Base-by-base conservation (phyloP, 2,113 vertebrate species). In the Ciconia stormi region DNA sequence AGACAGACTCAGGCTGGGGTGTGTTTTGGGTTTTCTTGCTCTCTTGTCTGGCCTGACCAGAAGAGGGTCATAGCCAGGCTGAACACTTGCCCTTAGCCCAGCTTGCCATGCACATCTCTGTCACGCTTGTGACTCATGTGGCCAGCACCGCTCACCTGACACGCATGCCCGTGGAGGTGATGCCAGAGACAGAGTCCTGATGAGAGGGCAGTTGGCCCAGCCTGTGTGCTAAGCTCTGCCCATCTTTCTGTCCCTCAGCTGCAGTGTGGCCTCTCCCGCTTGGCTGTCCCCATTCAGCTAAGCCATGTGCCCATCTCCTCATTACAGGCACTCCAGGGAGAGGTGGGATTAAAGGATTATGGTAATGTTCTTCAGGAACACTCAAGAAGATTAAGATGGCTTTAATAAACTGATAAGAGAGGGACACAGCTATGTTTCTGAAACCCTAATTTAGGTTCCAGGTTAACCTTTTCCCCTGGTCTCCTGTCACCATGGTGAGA, bases 271-370 rank as follows among this genome's bases (percentile, higher is more conserved):
- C 66, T 87, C 83, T 92, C 81, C 86, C 93, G 87, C 87, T 72
- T 93, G 49, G 59, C 83, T 97, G 95, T 95, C 92, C 94, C 90
- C 87, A 78, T 98, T 95, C 95, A 93, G 46, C 72, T 95, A 95
- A 97, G 66, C 94, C 82, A 7, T 93, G 85, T 87, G 95, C 61
- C 95, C 94, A 88, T 92, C 93, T 95, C 95, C 93, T 97, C 96
- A 95, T 97, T 95, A 96, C 74, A 93, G 90, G 52, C 95, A 95
- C 95, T 97, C 95, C 87, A 87, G 94, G 85, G 95, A 96, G 96
- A 96, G 93, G 90, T 95, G 88, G 95, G 95, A 97, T 98, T 98
- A 98, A 96, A 94, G 83, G 97, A 98, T 98, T 97, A 97, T 93
- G 95, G 86, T 97, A 97, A 96, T 97, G 74, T 96, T 97, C 95